Evolutionary conservation across 92 coral and sea anemone genomes (phyloP).

Genomic region (Bergia sp.): DNA sequence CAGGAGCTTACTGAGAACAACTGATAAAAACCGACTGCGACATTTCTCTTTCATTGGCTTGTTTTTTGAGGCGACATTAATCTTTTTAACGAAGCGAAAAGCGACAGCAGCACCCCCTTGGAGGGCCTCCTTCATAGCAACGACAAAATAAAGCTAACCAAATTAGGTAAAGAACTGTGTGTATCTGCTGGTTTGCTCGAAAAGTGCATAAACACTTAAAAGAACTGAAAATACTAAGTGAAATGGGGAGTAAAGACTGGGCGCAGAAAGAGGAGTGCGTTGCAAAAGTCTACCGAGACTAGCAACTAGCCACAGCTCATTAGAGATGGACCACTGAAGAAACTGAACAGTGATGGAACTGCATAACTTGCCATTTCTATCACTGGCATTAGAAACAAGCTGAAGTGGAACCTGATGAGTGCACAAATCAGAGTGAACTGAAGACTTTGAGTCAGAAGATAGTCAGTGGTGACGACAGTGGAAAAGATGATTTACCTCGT

Average conservation of each 20-base stretch:
- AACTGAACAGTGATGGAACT: background rate
- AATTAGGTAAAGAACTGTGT: slow-evolving; percentile 48
- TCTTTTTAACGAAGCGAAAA: too few relatives aligned
- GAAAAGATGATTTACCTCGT: background rate
- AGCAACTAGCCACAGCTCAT: slow-evolving; percentile 7
- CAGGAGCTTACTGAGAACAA: too few relatives aligned
- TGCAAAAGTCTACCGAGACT: slow-evolving; percentile 20
- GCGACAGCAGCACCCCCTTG: too few relatives aligned
- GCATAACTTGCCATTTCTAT: background rate
- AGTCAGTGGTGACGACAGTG: background rate
- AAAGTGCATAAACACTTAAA: slow-evolving; percentile 39
- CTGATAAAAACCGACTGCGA: too few relatives aligned
- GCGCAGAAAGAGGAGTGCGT: background rate
- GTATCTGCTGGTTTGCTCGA: slow-evolving; percentile 29
- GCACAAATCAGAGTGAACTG: background rate
- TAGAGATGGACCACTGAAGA: background rate
- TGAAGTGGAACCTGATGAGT: background rate
- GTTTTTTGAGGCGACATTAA: too few relatives aligned
- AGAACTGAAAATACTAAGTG: slow-evolving; percentile 10
- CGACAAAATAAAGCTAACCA: slow-evolving; percentile 38
- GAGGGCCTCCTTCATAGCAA: slow-evolving; percentile 12
- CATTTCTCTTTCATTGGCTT: too few relatives aligned
- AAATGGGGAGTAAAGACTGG: background rate
- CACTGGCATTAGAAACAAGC: background rate
- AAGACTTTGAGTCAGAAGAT: background rate